A percentile compares a stretch with the other conserved stretches of the same genome.
Conservation (phyloP, 35 echinoderm and acorn worm species). For the Acanthaster planci region DNA sequence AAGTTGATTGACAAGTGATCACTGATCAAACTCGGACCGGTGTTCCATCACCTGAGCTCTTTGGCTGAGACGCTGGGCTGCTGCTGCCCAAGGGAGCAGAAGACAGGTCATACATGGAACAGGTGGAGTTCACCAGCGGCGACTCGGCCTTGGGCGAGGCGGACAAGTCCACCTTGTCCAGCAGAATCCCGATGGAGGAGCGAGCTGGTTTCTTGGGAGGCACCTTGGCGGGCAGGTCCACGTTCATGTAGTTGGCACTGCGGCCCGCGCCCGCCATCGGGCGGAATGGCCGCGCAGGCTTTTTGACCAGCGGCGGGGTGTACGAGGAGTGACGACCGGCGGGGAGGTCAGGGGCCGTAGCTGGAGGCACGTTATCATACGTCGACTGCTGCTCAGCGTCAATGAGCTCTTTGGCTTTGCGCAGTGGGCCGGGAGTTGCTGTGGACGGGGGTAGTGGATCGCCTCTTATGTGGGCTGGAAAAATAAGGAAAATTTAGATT, state of each 20-base stretch:
- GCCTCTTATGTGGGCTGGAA: conserved; percentile 20
- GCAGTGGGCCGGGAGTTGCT: background rate
- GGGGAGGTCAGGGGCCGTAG: background rate
- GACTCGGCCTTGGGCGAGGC: conserved; percentile 25
- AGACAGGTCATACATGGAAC: conserved; percentile 42
- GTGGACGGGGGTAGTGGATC: background rate
- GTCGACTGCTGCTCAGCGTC: conserved; percentile 42
- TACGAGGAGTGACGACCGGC: background rate
- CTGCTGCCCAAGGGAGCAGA: background rate
- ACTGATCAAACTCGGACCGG: too few species aligned
- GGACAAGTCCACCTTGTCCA: conserved; percentile 59
- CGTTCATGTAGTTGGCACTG: conserved; percentile 58
- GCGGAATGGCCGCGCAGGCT: background rate
- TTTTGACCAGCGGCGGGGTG: background rate
- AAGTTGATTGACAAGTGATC: too few species aligned
- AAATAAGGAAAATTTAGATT: background rate
- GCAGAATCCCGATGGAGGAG: conserved; percentile 68
- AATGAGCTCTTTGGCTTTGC: background rate
- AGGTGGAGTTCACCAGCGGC: conserved; percentile 18
- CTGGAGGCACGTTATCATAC: conserved; percentile 72
- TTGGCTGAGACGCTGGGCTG: background rate
- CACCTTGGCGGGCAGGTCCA: conserved; percentile 28
- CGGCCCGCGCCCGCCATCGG: background rate
- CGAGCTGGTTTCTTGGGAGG: conserved; percentile 81
- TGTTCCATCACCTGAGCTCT: too few species aligned